Conservation (phyloP, 2,888 invertebrate species). For the Eudemis profundana region DNA sequence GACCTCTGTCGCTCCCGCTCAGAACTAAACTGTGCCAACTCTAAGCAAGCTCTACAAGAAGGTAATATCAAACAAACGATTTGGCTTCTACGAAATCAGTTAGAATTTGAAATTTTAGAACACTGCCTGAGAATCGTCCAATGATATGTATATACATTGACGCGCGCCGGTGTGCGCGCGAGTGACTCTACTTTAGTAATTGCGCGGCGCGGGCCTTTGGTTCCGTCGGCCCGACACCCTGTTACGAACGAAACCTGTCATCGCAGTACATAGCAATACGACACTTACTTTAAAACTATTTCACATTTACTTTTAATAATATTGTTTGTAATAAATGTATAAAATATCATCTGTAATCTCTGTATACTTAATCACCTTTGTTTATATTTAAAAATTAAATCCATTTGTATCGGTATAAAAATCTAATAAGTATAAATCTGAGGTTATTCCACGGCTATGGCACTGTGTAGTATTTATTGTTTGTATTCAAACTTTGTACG, state of each 20-base stretch:
- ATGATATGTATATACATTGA: conserved; percentile 82
- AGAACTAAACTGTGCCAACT: conserved; percentile 26
- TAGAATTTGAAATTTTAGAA: conserved; percentile 55
- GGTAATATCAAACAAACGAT: conserved; percentile 13
- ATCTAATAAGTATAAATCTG: conserved; percentile 85
- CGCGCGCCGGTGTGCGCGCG: conserved; percentile 51
- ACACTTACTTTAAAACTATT: conserved; percentile 81
- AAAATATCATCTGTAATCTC: conserved; percentile 86
- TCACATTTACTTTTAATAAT: conserved; percentile 82
- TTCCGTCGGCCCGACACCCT: conserved; percentile 49
- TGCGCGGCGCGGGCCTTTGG: background rate
- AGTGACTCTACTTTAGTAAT: background rate
- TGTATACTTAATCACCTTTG: conserved; percentile 85
- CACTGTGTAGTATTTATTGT: conserved; percentile 74
- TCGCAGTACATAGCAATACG: conserved; percentile 67
- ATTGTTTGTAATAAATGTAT: conserved; percentile 85
- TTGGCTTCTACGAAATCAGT: conserved; percentile 31
- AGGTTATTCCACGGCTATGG: conserved; percentile 83
- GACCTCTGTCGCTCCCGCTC: conserved; percentile 37
- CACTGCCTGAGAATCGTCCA: conserved; percentile 68
- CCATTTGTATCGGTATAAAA: conserved; percentile 86
- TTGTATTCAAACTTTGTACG: conserved; percentile 82
- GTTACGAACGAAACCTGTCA: conserved; percentile 55
- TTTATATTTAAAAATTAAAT: conserved; percentile 85
- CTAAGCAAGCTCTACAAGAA: conserved; percentile 31